Evolutionary conservation across 2,797 vertebrate genomes (phyloP).

Genomic region (Muscicapa comitata): DNA sequence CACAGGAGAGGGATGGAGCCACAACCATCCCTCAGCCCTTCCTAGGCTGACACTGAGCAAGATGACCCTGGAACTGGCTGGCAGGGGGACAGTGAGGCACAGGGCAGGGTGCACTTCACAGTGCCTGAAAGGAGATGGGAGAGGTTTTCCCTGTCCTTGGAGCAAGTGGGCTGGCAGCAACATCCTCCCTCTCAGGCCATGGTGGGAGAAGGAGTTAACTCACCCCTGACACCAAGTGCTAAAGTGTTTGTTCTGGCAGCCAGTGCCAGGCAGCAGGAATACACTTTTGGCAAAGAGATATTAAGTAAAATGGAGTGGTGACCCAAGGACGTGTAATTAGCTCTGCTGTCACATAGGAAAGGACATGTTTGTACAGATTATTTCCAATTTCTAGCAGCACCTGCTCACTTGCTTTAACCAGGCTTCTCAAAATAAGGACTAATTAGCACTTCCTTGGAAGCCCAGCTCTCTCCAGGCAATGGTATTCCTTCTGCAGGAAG

Average conservation of each 20-base stretch:
- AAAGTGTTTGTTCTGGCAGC: not conserved
- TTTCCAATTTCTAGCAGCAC: slow-evolving; percentile 47
- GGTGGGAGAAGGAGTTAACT: not conserved
- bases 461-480: slow-evolving; percentile 46
- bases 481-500: slow-evolving; percentile 56
- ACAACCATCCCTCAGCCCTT: not conserved
- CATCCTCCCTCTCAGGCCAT: not conserved
- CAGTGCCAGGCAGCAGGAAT: not conserved
- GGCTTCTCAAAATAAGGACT: slow-evolving; percentile 62
- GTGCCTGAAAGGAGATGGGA: not conserved
- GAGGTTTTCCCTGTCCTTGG: not conserved
- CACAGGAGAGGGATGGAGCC: accelerated
- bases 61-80: not conserved
- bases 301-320: slow-evolving; percentile 15
- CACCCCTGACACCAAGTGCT: not conserved
- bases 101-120: accelerated
- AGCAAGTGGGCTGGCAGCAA: not conserved
- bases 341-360: not conserved
- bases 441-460: slow-evolving; percentile 72
- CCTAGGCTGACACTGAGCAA: accelerated
- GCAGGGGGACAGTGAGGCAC: not conserved
- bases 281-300: not conserved
- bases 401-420: slow-evolving; percentile 54
- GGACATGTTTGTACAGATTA: slow-evolving; percentile 45
- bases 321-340: slow-evolving; percentile 50